Percentiles rank a stretch among this genome's conserved stretches.
Conservation (phyloP, 2,113 vertebrate genomes). For the Daubentonia madagascariensis region DNA sequence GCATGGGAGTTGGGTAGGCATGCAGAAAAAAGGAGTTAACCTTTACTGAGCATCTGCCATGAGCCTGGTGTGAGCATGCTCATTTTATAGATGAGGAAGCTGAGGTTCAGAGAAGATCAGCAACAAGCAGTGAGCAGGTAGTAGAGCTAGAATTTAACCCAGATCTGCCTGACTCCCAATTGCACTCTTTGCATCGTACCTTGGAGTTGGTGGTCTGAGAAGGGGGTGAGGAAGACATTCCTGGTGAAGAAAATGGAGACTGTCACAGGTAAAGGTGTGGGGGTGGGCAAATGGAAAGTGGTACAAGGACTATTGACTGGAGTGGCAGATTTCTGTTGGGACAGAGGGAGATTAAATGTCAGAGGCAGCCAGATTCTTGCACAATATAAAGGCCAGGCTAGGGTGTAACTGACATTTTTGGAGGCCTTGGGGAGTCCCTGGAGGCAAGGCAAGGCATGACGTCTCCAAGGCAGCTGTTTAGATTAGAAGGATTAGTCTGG, state of each 20-base stretch:
- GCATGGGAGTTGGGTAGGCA: neutral
- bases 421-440: neutral
- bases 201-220: neutral
- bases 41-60: neutral
- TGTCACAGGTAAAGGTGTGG: neutral
- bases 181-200: neutral
- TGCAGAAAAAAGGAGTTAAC: neutral
- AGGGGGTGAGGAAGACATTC: neutral
- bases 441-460: neutral
- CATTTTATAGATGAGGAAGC: neutral
- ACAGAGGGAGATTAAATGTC: neutral
- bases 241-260: neutral
- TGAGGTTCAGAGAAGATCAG: neutral
- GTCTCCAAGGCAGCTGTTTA: conserved; percentile 36
- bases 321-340: neutral
- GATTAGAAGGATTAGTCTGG: conserved; percentile 52
- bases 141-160: neutral
- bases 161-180: neutral
- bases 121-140: neutral
- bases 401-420: conserved; percentile 10
- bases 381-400: neutral
- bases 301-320: neutral
- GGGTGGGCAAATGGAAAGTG: neutral
- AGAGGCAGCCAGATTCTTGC: conserved; percentile 33
- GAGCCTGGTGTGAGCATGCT: neutral